phyloP scores from a whole-genome alignment of 2,797 vertebrate species.

The Anniella stebbinsi region DNA sequence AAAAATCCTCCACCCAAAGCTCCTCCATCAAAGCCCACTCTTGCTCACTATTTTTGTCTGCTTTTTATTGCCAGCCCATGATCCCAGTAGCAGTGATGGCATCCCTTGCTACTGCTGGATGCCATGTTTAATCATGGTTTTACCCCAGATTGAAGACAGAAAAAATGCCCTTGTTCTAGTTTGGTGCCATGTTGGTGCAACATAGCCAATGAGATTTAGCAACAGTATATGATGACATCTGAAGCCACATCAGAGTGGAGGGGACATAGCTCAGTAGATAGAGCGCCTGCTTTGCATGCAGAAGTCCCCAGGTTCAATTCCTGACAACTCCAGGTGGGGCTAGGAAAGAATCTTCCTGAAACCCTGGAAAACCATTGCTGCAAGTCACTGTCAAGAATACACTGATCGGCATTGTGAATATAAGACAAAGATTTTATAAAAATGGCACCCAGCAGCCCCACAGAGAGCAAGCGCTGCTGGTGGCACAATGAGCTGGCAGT shows the following conservation, averaged over 20 bases:
- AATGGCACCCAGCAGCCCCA: background rate
- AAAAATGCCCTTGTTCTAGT: background rate
- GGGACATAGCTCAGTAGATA: too few species aligned
- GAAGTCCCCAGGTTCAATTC: too few species aligned
- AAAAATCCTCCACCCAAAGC: background rate
- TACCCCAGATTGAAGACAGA: background rate
- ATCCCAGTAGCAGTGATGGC: background rate
- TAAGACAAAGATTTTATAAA: background rate
- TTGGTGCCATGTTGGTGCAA: background rate
- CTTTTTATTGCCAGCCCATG: background rate
- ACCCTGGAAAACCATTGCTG: too few species aligned
- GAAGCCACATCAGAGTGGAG: background rate
- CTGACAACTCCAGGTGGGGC: too few species aligned
- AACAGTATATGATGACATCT: background rate
- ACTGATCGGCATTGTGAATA: background rate
- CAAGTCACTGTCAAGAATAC: too few species aligned
- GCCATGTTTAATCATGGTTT: background rate
- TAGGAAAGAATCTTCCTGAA: too few species aligned
- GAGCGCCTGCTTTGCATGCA: too few species aligned
- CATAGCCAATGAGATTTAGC: background rate
- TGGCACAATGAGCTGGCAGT: background rate
- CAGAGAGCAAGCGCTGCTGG: background rate
- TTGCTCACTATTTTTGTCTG: background rate
- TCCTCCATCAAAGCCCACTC: background rate
- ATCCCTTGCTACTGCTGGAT: background rate